Percentiles rank a stretch among this genome's conserved stretches.
phyloP scores from a whole-genome alignment of 1,140 invertebrate genomes.

The Choristoneura fumiferana region DNA sequence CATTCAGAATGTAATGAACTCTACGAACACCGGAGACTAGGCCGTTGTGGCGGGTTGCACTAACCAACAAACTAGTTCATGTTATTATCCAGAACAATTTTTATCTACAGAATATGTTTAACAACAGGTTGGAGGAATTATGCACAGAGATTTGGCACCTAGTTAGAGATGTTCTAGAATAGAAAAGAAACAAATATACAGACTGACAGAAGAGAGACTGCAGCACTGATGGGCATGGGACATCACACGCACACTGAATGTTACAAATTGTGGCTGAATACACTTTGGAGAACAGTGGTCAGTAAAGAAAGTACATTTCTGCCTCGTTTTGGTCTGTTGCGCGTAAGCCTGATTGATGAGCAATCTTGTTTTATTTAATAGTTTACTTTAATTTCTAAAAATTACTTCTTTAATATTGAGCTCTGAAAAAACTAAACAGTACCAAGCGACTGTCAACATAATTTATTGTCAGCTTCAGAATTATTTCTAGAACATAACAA shows the following conservation, averaged over 20 bases:
- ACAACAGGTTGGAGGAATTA: conserved; percentile 35
- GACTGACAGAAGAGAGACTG: not conserved
- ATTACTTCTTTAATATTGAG: too few relatives aligned
- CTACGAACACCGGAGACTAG: conserved; percentile 24
- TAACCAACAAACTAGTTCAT: conserved; percentile 50
- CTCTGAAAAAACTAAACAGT: too few relatives aligned
- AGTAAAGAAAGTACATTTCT: not conserved
- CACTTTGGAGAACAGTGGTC: not conserved
- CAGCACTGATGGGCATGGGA: not conserved
- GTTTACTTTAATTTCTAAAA: not conserved
- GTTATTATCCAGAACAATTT: conserved; percentile 68
- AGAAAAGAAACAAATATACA: conserved; percentile 16
- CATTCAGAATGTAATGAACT: conserved; percentile 12
- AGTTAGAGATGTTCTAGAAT: conserved; percentile 11
- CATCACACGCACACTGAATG: conserved; percentile 8
- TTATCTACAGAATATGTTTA: conserved; percentile 29
- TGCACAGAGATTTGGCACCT: conserved; percentile 22
- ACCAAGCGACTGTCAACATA: too few relatives aligned
- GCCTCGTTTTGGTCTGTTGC: not conserved
- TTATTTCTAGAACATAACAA: conserved; percentile 14
- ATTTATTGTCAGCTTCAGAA: too few relatives aligned
- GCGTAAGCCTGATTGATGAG: not conserved
- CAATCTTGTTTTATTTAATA: not conserved
- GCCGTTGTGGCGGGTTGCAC: conserved; percentile 60
- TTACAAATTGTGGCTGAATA: not conserved